Base-by-base conservation (phyloP, 2,888 invertebrate species). In the Dynastes tityus region DNA sequence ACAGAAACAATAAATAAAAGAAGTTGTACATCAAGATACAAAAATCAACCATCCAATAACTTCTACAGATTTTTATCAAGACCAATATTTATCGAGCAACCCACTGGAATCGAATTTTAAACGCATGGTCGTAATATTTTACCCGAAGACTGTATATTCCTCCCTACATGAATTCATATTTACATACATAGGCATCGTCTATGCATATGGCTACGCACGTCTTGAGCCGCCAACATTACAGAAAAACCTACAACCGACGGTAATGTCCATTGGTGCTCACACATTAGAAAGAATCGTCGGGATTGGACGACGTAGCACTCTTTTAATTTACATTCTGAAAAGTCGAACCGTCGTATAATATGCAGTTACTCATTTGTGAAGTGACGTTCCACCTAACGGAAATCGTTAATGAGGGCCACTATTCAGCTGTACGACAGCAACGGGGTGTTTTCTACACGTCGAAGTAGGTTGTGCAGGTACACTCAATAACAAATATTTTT, bases 241-340 rank as follows among this genome's bases (percentile, higher is more conserved):
- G 70, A 22, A 73, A 58, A 37, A 37, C 73, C 53, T 74, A 76
- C 78, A 70, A 37, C 77, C 58, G 71, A 70, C 76, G 80, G 78
- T 75, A 80, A 81, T 80, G 82, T 80, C 83, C 81, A 87, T 87
- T 87, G 87, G 87, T 84, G 84, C 81, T 82, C 80, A 82, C 80
- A 81, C 80, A 81, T 83, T 82, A 82, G 78, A 82, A 79, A 83
- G 82, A 80, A 79, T 78, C 78, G 73, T 75, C 79, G 65, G 82
- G 82, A 85, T 85, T 85, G 84, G 85, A 82, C 81, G 83, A 80
- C 81, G 80, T 73, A 22, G 55, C 13, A 79, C 81, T 80, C 86
- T 86, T 87, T 87, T 87, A 87, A 87, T 88, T 88, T 87, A 86
- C 85, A 86, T 87, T 85, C 85, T 82, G 82, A 82, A 82, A 83